Evolutionary conservation across 2,113 vertebrate genomes (phyloP), one percentile per base, ranked within the genome.

Genomic region (Eurystomus gularis): DNA sequence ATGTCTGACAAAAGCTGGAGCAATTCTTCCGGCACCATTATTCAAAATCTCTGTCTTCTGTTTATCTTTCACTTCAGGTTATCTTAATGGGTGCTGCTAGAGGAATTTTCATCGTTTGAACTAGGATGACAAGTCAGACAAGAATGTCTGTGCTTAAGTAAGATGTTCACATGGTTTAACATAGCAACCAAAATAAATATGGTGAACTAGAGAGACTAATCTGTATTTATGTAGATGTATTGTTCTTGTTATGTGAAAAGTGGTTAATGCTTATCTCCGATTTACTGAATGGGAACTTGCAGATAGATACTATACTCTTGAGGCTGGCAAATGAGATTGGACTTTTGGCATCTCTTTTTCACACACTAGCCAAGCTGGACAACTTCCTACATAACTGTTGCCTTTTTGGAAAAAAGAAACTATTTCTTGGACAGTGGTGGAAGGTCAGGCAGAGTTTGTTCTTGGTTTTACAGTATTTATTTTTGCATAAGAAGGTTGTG

Each of bases 331-430:
- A 65, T 54, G 13, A 64, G 31, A 40, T 19, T 49, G 54, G 73
- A 77, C 35, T 89, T 95, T 9, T 96, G 94, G 52, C 84, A 58
- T 57, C 19, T 62, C n/a, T 76, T 87, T 85, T 37, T 85, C 44
- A 29, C 11, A 52, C 23, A 40, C 7, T 87, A 82, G 78, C 89
- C 90, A 90, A 90, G 40, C 48, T 85, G 70, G 90, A 82, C 70
- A 87, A 61, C 70, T 85, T 93, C 58, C 93, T 82, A 60, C 51
- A 44, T 84, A 71, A 48, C 70, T 49, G 13, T 61, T 76, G 49
- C 71, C 49, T 82, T 90, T 92, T 90, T 85, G 90, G 87, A 95
- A 96, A 94, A 91, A 35, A 39, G 65, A n/a, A 94, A 82, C 42
- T 76, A 40, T 91, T 94, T 90, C 82, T 84, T 93, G 81, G 90